These are phyloP conservation scores for Calliphora vomitoria DNA, from an alignment of 2,888 invertebrate genomes.

Conservation along the genomic window DNA sequence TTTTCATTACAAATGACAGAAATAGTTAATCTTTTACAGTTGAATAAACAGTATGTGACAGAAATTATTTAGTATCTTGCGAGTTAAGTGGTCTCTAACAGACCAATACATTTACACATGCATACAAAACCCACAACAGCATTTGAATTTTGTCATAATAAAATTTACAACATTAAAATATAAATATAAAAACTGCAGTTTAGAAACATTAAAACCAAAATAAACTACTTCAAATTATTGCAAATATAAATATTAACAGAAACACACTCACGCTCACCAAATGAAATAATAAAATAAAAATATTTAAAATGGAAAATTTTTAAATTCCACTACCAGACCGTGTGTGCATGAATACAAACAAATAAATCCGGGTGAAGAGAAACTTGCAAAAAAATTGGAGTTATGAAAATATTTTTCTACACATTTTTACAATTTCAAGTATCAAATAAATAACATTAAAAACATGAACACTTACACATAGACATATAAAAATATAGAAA, in stretches of 20 bases:
- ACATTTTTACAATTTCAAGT: conserved; percentile 54
- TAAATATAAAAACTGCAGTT: conserved; percentile 33
- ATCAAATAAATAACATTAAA: conserved; percentile 48
- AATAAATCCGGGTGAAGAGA: background rate
- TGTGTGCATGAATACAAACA: conserved; percentile 52
- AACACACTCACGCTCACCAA: background rate
- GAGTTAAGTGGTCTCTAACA: too few relatives aligned
- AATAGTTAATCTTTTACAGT: too few relatives aligned
- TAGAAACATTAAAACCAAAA: conserved; percentile 60
- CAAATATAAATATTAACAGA: conserved; percentile 23
- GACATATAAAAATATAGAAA: conserved; percentile 11
- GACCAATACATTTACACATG: background rate
- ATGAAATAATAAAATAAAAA: conserved; percentile 10
- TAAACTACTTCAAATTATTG: conserved; percentile 64
- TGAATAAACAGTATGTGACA: too few relatives aligned
- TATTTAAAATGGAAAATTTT: conserved; percentile 14
- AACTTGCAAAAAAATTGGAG: background rate
- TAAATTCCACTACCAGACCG: conserved; percentile 18
- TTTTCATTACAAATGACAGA: too few relatives aligned
- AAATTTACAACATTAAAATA: background rate
- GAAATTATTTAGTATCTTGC: too few relatives aligned
- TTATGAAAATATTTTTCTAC: conserved; percentile 31
- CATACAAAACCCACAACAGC: background rate
- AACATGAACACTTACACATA: conserved; percentile 8
- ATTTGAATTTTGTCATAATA: conserved; percentile 1